Evolutionary conservation across 2,113 vertebrate genomes (phyloP), one percentile per base, ranked within the genome.

Genomic region (Ahaetulla prasina): DNA sequence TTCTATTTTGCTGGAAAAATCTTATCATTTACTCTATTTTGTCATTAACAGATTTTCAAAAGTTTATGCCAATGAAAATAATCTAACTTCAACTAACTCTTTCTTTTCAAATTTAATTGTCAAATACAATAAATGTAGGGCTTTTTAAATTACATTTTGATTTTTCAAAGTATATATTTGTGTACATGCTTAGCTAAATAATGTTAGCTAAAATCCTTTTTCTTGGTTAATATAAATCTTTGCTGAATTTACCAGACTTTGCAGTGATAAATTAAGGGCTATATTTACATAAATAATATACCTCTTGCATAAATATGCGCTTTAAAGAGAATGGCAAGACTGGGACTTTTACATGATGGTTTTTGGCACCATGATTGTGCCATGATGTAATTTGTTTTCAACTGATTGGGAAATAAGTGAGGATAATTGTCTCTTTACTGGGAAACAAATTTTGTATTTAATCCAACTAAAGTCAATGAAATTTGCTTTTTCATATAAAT

Each of bases 21-120:
- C 94, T 93, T 93, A 12, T 39, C 55, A 93, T 60, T 94, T 30
- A 50, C 35, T 95, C 20, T 93, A 35, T 95, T 52, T 92, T 95
- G 87, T 92, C 92, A 92, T 92, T 22, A 89, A 52, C 87, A 74
- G 54, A 80, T 49, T 94, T 94, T 95, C 92, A 91, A 93, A 95
- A 96, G 94, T 89, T 95, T 95, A 45, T 91, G 85, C 80, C 95
- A n/a, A n/a, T 91, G 92, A 93, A 94, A 49, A 92, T 94, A 74
- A 20, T 25, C 12, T 84, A 68, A 63, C 39, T 12, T 53, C 18
- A 74, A 93, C 93, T 89, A 96, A 68, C 94, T 94, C 93, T 93
- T 95, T 94, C 87, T 90, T 95, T 95, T 52, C 27, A 50, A 47
- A 27, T 92, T 88, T 94, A 87, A 85, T 49, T 52, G 90, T 94